Conservation (phyloP, 2,797 vertebrate species). For the Crenichthys baileyi region DNA sequence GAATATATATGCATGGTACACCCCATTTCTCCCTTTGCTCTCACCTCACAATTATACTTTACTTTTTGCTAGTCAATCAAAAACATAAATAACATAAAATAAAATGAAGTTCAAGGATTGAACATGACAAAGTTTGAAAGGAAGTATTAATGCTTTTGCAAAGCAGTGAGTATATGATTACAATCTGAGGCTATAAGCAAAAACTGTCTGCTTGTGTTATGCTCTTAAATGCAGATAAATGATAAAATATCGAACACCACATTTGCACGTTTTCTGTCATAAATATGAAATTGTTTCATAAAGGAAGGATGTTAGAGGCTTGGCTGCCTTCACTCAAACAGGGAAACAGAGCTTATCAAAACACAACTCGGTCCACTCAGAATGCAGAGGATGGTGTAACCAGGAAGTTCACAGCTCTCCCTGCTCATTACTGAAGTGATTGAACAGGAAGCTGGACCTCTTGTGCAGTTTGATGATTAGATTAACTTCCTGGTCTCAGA, state of each 20-base stretch:
- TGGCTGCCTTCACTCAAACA: slow-evolving; percentile 33
- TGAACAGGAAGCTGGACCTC: slow-evolving; percentile 84
- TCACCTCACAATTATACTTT: background rate
- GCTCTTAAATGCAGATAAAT: slow-evolving; percentile 21
- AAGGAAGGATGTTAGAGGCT: slow-evolving; percentile 76
- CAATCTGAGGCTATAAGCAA: slow-evolving; percentile 14
- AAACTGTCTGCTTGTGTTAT: slow-evolving; percentile 13
- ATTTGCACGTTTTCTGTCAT: slow-evolving; percentile 30
- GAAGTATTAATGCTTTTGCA: background rate
- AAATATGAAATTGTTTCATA: slow-evolving; percentile 39
- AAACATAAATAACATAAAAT: background rate
- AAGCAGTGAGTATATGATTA: slow-evolving; percentile 13
- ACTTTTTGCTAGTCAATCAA: background rate
- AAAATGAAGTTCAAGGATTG: background rate
- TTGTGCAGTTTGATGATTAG: slow-evolving; percentile 82
- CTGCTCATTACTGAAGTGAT: slow-evolving; percentile 79
- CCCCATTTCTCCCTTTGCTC: background rate
- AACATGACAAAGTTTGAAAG: background rate
- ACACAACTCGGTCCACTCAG: slow-evolving; percentile 80
- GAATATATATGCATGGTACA: background rate
- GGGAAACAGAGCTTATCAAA: slow-evolving; percentile 80
- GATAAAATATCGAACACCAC: background rate
- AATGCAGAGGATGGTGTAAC: slow-evolving; percentile 75
- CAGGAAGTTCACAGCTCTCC: slow-evolving; percentile 83
- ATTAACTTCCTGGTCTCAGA: slow-evolving; percentile 81